These are phyloP conservation scores for Pherbina coryleti DNA, from an alignment of 2,888 invertebrate species.

Conservation along the genomic window DNA sequence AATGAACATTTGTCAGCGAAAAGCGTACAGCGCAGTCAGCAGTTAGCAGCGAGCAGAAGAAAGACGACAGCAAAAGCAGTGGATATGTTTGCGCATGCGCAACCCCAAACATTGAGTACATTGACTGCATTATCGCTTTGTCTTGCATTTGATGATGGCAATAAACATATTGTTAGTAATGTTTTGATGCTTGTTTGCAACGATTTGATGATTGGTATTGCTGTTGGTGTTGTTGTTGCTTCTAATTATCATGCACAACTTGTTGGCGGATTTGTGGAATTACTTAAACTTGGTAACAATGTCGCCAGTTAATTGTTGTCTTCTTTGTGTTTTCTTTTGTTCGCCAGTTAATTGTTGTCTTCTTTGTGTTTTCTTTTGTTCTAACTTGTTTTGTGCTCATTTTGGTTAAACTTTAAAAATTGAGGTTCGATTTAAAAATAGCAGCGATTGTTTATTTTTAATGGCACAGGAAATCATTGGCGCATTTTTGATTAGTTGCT, in stretches of 20 bases:
- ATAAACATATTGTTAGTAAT: constrained; percentile 13
- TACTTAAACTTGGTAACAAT: constrained; percentile 10
- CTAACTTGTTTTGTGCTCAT: background rate
- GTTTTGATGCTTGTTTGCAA: background rate
- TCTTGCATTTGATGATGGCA: constrained; percentile 35
- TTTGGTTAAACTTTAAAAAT: background rate
- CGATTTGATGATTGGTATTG: constrained; percentile 10
- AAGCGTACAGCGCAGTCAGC: no score
- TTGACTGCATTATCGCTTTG: constrained; percentile 1
- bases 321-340: background rate
- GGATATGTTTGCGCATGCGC: constrained; percentile 27
- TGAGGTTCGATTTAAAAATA: constrained; percentile 36
- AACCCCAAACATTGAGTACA: background rate
- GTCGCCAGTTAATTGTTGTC: background rate
- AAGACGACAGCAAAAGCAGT: constrained; percentile 20
- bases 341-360: background rate
- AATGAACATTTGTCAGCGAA: no score
- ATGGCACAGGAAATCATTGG: constrained; percentile 34
- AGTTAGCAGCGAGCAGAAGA: no score
- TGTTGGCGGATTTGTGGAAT: constrained; percentile 41
- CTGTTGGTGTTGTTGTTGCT: background rate
- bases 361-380: background rate
- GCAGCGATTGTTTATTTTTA: constrained; percentile 11
- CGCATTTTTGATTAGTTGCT: constrained; percentile 20
- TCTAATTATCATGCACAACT: constrained; percentile 42